Evolutionary conservation across 2,113 vertebrate species (phyloP), one percentile per base, ranked within the genome.

Genomic region (Mustelus asterias): DNA sequence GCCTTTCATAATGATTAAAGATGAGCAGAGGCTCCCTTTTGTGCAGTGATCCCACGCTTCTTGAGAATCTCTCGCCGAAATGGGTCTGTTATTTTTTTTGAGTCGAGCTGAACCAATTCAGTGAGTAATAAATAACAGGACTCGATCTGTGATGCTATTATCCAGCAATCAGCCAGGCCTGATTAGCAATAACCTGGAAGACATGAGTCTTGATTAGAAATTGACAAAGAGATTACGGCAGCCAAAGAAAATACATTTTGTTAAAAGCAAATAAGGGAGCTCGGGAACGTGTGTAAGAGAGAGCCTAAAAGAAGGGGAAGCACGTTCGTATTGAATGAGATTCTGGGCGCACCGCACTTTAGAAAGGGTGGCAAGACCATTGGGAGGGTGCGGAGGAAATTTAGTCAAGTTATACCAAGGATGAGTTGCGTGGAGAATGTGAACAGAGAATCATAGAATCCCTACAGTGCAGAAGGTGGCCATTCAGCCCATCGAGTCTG

Each of bases 1-100:
- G 98, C 63, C 98, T 97, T 98, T 98, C 97, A 97, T 97, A 98
- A 98, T 98, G 97, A 98, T 98, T 98, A 97, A 98, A 98, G 97
- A 98, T 97, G 97, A 97, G 97, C 96, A 10, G 96, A 33, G 54
- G 9, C 48, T 54, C 22, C 44, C 26, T 89, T 89, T 48, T 89
- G 86, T 54, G 86, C 22, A 54, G 29, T 33, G 54, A 60, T 33
- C 63, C 33, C 48, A 1, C 20, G 33, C 20, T 9, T 67, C 60
- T 22, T 2, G n/a, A 1, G 11, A 20, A 58, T 37, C 72, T 96
- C n/a, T 24, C n/a, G 54, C 58, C 22, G 16, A 96, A 83, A 18
- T 70, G 67, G 63, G 93, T 6, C 93, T 37, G 80, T 37, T 37
- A 37, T 58, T 48, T 54, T 88, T 54, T 83, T 41, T 48, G 83